Evolutionary conservation across 2,113 vertebrate genomes (phyloP).

Genomic region (Nycticebus coucang): DNA sequence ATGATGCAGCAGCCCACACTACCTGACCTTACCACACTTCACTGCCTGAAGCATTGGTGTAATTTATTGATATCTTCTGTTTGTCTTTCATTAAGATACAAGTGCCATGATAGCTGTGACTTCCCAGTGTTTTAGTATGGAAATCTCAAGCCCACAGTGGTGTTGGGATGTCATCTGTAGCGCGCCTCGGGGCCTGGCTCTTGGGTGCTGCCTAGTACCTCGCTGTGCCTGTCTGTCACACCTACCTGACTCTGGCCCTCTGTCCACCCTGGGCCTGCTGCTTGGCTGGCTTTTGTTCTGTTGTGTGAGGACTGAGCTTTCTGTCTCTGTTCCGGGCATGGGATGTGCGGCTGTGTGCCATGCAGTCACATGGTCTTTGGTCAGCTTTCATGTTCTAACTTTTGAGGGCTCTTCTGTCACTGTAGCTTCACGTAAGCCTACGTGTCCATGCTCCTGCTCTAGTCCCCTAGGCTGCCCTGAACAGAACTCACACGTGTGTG

Average conservation of each 20-base stretch:
- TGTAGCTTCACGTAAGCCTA: no score
- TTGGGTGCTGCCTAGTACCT: no score
- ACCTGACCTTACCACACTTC: background rate
- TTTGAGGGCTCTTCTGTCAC: background rate
- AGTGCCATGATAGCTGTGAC: no score
- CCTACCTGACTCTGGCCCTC: no score
- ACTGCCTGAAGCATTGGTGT: fast-evolving
- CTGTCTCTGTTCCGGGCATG: background rate
- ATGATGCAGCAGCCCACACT: background rate
- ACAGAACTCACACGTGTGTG: fast-evolving
- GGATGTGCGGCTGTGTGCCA: background rate
- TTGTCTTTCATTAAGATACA: background rate
- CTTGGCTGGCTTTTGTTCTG: background rate
- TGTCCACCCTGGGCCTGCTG: background rate
- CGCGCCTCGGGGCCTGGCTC: fast-evolving
- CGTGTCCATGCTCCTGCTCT: no score
- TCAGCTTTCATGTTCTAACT: background rate
- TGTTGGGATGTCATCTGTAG: no score
- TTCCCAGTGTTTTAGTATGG: no score
- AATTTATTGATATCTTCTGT: no score
- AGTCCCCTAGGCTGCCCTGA: background rate
- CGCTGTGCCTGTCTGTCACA: background rate
- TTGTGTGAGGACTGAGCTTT: background rate
- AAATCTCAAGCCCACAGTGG: background rate
- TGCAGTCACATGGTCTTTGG: background rate